Evolutionary conservation across 2,888 invertebrate genomes (phyloP).

Genomic region (Scrobipalpa costella): DNA sequence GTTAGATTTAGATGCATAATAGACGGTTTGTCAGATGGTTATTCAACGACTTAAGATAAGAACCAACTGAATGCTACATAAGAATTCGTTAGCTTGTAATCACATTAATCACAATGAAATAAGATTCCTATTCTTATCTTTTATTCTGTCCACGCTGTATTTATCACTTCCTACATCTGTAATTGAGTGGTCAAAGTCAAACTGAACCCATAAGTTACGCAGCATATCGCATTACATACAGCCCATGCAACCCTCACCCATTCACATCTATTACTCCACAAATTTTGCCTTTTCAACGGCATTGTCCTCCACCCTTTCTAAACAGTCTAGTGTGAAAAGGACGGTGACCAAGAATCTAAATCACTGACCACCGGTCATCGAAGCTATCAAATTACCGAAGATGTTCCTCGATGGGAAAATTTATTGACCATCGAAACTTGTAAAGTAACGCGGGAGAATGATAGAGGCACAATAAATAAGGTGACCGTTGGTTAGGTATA

Average conservation of each 20-base stretch:
- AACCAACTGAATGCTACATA: background rate
- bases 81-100: constrained; percentile 20
- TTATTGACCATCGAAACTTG: constrained; percentile 58
- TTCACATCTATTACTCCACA: constrained; percentile 47
- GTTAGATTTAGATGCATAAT: no score
- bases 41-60: no score
- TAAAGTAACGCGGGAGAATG: constrained; percentile 62
- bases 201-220: constrained; percentile 58
- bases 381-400: constrained; percentile 65
- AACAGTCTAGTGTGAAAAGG: constrained; percentile 36
- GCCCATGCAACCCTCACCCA: constrained; percentile 63
- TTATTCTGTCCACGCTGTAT: constrained; percentile 46
- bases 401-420: constrained; percentile 62
- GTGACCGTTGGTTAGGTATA: constrained; percentile 49
- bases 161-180: constrained; percentile 74
- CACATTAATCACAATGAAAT: constrained; percentile 17
- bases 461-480: constrained; percentile 41
- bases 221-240: constrained; percentile 70
- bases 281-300: constrained; percentile 47
- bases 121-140: constrained; percentile 7
- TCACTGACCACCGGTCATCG: constrained; percentile 71
- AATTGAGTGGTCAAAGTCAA: constrained; percentile 74
- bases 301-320: constrained; percentile 41
- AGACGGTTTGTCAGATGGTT: no score
- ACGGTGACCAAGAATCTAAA: constrained; percentile 47